Base-by-base conservation (phyloP, 2,888 invertebrate species). In the Lepetodrilus schrolli region DNA sequence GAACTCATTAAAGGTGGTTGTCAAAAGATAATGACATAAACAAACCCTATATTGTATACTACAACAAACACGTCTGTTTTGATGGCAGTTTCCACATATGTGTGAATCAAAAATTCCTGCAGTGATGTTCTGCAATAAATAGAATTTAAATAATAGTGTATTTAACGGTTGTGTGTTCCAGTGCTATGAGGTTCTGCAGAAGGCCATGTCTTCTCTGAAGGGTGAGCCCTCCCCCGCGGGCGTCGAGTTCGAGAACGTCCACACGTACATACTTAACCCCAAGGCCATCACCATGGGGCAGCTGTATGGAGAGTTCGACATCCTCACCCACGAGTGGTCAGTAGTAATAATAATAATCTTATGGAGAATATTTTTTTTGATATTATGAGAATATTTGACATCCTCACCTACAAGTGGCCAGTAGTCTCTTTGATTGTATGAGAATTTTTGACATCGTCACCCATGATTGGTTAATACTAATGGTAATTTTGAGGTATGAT, bases 141-240 rank as follows among this genome's bases (percentile, higher is more conserved):
- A n/a, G n/a, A n/a, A n/a, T n/a, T n/a, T n/a, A n/a, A n/a, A n/a
- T n/a, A n/a, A n/a, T n/a, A n/a, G n/a, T n/a, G n/a, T n/a, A n/a
- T n/a, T n/a, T n/a, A n/a, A n/a, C n/a, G n/a, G n/a, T n/a, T 70
- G 37, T 72, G 70, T 49, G 23, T 43, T 10, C 83, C 80, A 91
- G 90, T 91, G 91, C 78, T 91, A 91, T 76, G 89, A 91, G 71
- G 85, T 88, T 3, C 91, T 95, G 17, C 93, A 94, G 78, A 92
- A 92, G 58, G 94, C 95, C 0, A 92, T 94, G 89, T 93, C 94
- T 0, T 91, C 92, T 0, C 91, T 95, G 79, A 88, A 90, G 70
- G 95, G 94, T 0, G 92, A 93, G 86, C 90, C 92, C 4, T 93
- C 94, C 0, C 94, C 94, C 0, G 94, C 94, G 74, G 95, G 95